Percentiles rank a stretch among this genome's conserved stretches.
Conservation (phyloP, 2,797 vertebrate species). For the Premnoplex brunnescens region DNA sequence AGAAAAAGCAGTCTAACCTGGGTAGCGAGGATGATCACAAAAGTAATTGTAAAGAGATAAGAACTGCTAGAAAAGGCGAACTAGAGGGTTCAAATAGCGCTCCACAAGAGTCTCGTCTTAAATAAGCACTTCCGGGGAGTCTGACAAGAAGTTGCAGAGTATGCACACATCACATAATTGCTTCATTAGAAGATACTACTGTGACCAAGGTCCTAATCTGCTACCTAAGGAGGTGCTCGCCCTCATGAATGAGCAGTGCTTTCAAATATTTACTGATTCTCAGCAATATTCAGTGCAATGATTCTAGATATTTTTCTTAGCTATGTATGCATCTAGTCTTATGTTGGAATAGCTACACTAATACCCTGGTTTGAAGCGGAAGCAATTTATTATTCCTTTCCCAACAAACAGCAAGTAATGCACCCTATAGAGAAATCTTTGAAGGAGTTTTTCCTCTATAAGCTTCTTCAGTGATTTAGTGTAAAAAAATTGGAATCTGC, state of each 20-base stretch:
- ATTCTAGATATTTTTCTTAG: not conserved
- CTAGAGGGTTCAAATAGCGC: not conserved
- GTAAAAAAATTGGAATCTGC: not conserved
- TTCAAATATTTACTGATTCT: not conserved
- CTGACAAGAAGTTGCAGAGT: not conserved
- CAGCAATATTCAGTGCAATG: not conserved
- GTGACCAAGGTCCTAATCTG: not conserved
- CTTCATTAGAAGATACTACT: not conserved
- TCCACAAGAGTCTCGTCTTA: not conserved
- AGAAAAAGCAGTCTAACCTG: not conserved
- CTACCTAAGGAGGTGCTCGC: not conserved
- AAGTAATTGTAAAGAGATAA: not conserved
- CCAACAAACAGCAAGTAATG: not conserved
- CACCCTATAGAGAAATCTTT: not conserved
- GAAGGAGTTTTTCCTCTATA: not conserved
- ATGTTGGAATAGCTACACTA: not conserved
- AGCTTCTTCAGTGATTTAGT: not conserved
- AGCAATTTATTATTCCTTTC: not conserved
- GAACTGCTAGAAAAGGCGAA: not conserved
- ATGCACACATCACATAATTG: accelerated
- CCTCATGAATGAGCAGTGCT: not conserved
- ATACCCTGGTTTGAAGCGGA: not conserved
- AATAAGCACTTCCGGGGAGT: not conserved
- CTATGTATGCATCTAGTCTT: not conserved
- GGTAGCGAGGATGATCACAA: not conserved